phyloP scores from a whole-genome alignment of 2,113 vertebrate genomes.

The Pterocles gutturalis region DNA sequence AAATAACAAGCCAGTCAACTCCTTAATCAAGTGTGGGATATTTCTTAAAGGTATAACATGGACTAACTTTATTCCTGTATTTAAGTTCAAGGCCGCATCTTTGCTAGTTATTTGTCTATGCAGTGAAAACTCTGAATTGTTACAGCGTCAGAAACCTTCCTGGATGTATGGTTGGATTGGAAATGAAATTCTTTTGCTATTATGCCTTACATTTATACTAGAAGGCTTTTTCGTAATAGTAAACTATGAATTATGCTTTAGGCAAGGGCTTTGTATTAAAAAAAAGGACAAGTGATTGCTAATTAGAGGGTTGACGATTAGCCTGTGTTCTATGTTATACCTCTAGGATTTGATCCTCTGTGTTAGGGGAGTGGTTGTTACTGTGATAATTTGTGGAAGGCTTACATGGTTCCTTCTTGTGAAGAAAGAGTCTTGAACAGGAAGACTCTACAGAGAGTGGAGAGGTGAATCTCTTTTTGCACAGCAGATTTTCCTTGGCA shows the following conservation, averaged over 20 bases:
- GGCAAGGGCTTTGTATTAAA: not conserved
- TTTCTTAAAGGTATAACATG: not conserved
- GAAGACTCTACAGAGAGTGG: not conserved
- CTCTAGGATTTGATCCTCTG: not conserved
- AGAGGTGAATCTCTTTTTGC: not conserved
- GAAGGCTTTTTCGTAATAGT: not conserved
- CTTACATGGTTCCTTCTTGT: not conserved
- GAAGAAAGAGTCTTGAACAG: not conserved
- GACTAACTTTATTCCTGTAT: not conserved
- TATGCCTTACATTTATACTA: not conserved
- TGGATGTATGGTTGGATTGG: not conserved
- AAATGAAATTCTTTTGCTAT: not conserved
- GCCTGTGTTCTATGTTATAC: fast-evolving
- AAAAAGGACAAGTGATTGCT: not conserved
- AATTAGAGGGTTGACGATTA: not conserved
- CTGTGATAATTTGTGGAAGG: not conserved
- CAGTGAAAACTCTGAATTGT: not conserved
- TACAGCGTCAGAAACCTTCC: not conserved
- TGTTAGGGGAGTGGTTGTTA: not conserved
- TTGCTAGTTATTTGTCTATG: not conserved
- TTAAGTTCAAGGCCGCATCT: not conserved
- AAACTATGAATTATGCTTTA: not conserved
- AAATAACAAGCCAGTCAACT: not conserved
- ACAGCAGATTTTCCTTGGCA: not conserved
- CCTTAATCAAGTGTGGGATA: not conserved